Evolutionary conservation across 1,140 invertebrate species (phyloP).

Genomic region (Rhyacophila brunnea): DNA sequence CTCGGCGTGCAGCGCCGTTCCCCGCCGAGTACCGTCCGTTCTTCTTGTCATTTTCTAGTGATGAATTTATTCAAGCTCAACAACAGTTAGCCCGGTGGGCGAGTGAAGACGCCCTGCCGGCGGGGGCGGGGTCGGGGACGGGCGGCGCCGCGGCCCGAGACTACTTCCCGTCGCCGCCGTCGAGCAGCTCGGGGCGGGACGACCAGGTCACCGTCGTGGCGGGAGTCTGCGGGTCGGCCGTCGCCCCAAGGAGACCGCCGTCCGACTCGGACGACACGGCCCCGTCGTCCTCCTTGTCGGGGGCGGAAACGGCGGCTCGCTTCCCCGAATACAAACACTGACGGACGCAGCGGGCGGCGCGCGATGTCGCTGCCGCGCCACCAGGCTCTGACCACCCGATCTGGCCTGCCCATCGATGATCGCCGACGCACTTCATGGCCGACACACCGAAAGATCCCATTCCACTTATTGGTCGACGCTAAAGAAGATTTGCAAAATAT

Average conservation of each 20-base stretch:
- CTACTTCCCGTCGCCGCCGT: constrained; percentile 56
- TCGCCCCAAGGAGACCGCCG: constrained; percentile 35
- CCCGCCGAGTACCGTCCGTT: constrained; percentile 51
- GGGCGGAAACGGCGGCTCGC: constrained; percentile 47
- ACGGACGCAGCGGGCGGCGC: constrained; percentile 32
- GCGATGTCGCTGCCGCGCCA: constrained; percentile 34
- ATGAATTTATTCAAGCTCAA: constrained; percentile 93
- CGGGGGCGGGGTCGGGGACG: constrained; percentile 46
- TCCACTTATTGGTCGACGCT: too few species aligned
- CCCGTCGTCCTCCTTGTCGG: constrained; percentile 38
- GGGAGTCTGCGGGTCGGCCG: constrained; percentile 33
- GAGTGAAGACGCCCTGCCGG: constrained; percentile 79
- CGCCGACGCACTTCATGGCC: too few species aligned
- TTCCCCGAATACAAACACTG: constrained; percentile 60
- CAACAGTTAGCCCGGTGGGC: constrained; percentile 88
- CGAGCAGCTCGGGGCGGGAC: constrained; percentile 38
- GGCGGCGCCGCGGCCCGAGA: constrained; percentile 40
- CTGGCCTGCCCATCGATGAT: background rate
- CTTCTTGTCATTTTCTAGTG: constrained; percentile 82
- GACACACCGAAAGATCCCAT: too few species aligned
- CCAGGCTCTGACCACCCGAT: constrained; percentile 33
- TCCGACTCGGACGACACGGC: constrained; percentile 37
- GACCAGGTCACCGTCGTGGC: constrained; percentile 39
- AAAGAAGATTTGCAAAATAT: too few species aligned
- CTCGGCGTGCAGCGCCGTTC: constrained; percentile 38